Percentiles rank a stretch among this genome's conserved stretches.
Conservation (phyloP, 2,888 invertebrate genomes). For the Neoscelio sp. region DNA sequence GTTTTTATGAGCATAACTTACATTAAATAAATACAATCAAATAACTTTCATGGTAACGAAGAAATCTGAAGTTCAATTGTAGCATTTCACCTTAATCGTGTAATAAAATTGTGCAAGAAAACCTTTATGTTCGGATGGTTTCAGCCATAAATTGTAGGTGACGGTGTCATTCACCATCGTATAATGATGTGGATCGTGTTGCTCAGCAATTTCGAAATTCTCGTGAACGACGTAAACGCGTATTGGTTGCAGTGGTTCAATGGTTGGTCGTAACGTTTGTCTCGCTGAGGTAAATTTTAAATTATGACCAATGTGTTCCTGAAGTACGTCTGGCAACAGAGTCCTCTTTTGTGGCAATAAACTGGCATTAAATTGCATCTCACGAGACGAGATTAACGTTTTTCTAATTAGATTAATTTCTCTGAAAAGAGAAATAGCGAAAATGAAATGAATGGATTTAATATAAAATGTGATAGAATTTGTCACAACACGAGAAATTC, state of each 20-base stretch:
- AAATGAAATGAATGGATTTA: neutral
- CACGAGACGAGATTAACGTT: constrained; percentile 84
- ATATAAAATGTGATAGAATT: too few species aligned
- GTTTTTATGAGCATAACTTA: too few species aligned
- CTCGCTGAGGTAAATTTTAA: constrained; percentile 84
- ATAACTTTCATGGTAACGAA: too few species aligned
- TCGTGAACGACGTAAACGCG: constrained; percentile 89
- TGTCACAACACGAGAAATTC: too few species aligned
- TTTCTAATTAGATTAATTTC: constrained; percentile 84
- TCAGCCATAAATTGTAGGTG: constrained; percentile 85
- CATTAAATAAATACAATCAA: too few species aligned
- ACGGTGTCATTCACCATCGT: constrained; percentile 86
- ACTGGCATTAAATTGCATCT: constrained; percentile 84
- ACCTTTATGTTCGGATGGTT: constrained; percentile 77
- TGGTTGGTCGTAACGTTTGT: constrained; percentile 74
- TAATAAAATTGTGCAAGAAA: constrained; percentile 12
- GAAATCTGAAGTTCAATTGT: too few species aligned
- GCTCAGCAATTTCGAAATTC: constrained; percentile 89
- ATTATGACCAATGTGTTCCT: constrained; percentile 87
- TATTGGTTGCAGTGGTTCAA: constrained; percentile 86
- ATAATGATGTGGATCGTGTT: constrained; percentile 86
- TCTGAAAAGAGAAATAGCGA: constrained; percentile 81
- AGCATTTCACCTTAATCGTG: too few species aligned
- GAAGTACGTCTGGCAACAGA: constrained; percentile 88
- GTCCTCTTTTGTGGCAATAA: constrained; percentile 86